Evolutionary conservation across 2,797 vertebrate species (phyloP), one percentile per base, ranked within the genome.

Genomic region (Mallotus villosus): DNA sequence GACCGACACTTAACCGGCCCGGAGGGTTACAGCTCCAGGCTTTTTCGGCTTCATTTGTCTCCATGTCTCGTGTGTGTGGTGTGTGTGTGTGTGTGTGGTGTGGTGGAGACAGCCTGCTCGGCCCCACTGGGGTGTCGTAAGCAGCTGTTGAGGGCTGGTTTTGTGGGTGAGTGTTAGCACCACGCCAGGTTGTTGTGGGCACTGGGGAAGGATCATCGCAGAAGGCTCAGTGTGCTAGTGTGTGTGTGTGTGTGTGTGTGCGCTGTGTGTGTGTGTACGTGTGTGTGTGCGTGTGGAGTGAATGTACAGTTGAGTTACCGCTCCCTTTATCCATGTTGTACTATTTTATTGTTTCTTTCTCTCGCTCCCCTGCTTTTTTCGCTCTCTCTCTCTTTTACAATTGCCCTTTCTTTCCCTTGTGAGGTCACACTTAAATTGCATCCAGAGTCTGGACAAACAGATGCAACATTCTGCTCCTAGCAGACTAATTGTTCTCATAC

Each of bases 71-170:
- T 72, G 5, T 21, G 21, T 22, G 37, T 22, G 21, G 21, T 4
- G 32, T 7, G 9, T 37, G 16, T n/a, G 24, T 1, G 62, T 5
- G 63, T 1, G 80, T 68, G 77, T 71, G n/a, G n/a, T n/a, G n/a
- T n/a, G n/a, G 78, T 53, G 53, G 11, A 3, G 29, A 14, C 64
- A 71, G 63, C 67, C 78, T 66, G 76, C 80, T 81, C 81, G 72
- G 74, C 84, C 75, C 83, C 77, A 19, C 79, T 63, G 77, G 80
- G 76, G 78, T 82, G 83, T 77, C 12, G 77, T 77, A 78, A 86
- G 89, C 86, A 89, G 88, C 86, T 83, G 87, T 32, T 81, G 78
- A 82, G 84, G 73, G 86, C 81, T 78, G 86, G 82, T 85, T 87
- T 86, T 86, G 81, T 76, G 88, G 84, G 67, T 3, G 76, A 81